These are phyloP conservation scores for Apamea crenata DNA, from an alignment of 2,888 invertebrate species.

Conservation along the genomic window DNA sequence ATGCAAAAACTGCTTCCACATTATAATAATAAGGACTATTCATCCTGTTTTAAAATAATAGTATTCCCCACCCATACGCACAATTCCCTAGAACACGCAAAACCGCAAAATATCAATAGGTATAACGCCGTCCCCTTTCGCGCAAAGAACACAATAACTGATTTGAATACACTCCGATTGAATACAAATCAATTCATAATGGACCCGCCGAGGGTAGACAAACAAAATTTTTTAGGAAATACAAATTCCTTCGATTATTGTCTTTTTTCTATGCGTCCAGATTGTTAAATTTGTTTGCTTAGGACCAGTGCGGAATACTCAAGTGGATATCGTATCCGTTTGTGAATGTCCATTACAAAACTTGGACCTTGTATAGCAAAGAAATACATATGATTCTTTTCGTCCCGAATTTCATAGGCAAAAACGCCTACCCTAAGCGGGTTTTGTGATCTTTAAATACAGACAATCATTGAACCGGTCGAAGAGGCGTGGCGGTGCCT, in stretches of 20 bases:
- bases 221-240: conserved; percentile 76
- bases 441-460: not conserved
- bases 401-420: not conserved
- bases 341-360: conserved; percentile 13
- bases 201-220: conserved; percentile 72
- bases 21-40: not conserved
- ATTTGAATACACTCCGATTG: conserved; percentile 83
- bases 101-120: conserved; percentile 64
- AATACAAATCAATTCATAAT: conserved; percentile 84
- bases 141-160: conserved; percentile 84
- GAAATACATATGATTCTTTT: not conserved
- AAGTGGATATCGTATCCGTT: conserved; percentile 44
- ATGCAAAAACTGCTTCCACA: not conserved
- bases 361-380: not conserved
- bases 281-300: conserved; percentile 59
- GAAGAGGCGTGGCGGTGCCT: not conserved
- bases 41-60: not conserved
- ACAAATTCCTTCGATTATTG: conserved; percentile 73
- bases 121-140: conserved; percentile 72
- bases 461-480: not conserved
- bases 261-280: conserved; percentile 66
- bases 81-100: conserved; percentile 30
- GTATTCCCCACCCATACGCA: conserved; percentile 1
- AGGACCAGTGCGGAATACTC: conserved; percentile 54
- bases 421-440: too few species aligned